Base-by-base conservation (phyloP, 2,113 vertebrate species). In the Xiphophorus couchianus region DNA sequence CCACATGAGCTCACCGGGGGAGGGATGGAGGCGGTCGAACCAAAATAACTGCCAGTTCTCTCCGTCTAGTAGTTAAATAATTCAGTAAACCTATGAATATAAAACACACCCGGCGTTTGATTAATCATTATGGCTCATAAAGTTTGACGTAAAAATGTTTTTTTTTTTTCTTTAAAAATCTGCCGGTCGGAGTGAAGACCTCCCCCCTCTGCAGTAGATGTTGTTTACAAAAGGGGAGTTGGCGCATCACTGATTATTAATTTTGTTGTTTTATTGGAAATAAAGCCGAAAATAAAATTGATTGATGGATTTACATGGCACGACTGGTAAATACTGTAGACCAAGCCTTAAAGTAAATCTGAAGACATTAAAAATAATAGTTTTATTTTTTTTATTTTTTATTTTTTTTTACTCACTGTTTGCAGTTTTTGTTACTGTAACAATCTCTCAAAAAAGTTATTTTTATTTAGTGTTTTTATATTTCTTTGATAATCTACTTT, bases 1-100 rank as follows among this genome's bases (percentile, higher is more conserved):
- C 94, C 94, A 95, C 61, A n/a, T 71, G 1, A 58, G 22, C 51
- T n/a, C 6, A 30, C 0, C 67, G 39, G 73, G 76, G 83, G 74
- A 90, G 84, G 17, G 3, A 37, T 3, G 10, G 35, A 37, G 14
- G 58, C 4, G 27, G 0, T 22, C 5, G 4, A 1, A 0, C 70
- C 48, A 37, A 73, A n/a, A 69, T 9, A 68, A 67, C 12, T 4
- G 14, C 25, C 12, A 25, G 48, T 29, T 63, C 4, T 12, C 1
- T 12, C 19, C 10, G 11, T 9, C 1, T 25, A 0, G 12, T 6
- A 72, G 48, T 25, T 2, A 62, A 63, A 30, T 28, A 61, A 5
- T 54, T 58, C 60, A 22, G 31, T 0, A 8, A 2, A 29, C 0
- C 0, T 0, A 48, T 4, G 3, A 62, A 7, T 12, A 29, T 27